Percentiles rank a stretch among this genome's conserved stretches.
Conservation (phyloP, 2,888 invertebrate species). For the Mythimna ferrago region DNA sequence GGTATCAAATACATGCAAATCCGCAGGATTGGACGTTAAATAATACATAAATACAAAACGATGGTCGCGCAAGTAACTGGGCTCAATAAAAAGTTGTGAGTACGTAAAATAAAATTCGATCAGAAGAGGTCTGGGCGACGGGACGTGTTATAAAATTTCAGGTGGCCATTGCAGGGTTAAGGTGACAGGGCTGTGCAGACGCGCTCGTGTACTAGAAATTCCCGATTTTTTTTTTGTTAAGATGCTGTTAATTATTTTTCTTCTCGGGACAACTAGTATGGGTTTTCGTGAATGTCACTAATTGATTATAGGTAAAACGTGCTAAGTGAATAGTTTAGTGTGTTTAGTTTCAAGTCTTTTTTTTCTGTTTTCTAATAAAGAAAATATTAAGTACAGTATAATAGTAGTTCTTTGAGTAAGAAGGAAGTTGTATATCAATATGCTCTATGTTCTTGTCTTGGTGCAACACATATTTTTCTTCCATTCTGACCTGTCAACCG, state of each 20-base stretch:
- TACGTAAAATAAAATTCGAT: conserved; percentile 86
- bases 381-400: neutral
- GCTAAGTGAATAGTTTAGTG: neutral
- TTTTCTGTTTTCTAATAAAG: neutral
- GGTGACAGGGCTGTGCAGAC: conserved; percentile 66
- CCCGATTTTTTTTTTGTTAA: neutral
- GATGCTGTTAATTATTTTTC: neutral
- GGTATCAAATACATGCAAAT: conserved; percentile 84
- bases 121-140: conserved; percentile 68
- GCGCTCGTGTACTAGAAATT: conserved; percentile 45
- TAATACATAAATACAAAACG: conserved; percentile 86
- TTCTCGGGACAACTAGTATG: neutral
- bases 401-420: too few species aligned
- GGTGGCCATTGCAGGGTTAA: conserved; percentile 76
- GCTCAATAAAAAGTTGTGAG: conserved; percentile 83
- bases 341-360: neutral
- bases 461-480: too few species aligned
- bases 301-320: neutral
- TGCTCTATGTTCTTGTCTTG: too few species aligned
- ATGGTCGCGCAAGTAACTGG: conserved; percentile 76
- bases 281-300: neutral
- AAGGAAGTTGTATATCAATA: neutral
- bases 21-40: conserved; percentile 82
- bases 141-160: conserved; percentile 78
- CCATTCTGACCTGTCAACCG: too few species aligned